Evolutionary conservation across 2,888 invertebrate genomes (phyloP).

Genomic region (Ametastegia equiseti): DNA sequence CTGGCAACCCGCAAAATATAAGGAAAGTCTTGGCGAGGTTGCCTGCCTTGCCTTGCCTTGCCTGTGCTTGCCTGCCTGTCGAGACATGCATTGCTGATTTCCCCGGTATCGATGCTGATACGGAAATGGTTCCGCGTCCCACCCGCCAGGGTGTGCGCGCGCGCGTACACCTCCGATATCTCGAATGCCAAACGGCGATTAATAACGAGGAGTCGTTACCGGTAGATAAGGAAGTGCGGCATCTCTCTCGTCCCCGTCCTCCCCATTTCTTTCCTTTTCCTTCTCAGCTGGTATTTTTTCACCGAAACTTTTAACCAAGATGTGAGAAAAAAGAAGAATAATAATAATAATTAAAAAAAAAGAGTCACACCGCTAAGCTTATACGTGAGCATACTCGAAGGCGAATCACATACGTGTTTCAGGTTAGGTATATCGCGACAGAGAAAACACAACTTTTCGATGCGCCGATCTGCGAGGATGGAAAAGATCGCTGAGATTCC

Average conservation of each 20-base stretch:
- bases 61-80: constrained; percentile 62
- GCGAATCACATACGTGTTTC: neutral
- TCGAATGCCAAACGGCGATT: constrained; percentile 67
- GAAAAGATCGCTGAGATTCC: neutral
- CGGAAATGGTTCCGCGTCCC: constrained; percentile 68
- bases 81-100: constrained; percentile 67
- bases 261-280: neutral
- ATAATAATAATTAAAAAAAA: neutral
- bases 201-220: constrained; percentile 73
- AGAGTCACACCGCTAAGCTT: neutral
- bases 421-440: neutral
- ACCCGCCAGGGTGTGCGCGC: constrained; percentile 47
- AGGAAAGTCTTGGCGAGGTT: constrained; percentile 5
- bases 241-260: constrained; percentile 55
- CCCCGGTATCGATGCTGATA: constrained; percentile 68
- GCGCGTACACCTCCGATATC: constrained; percentile 58
- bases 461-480: neutral
- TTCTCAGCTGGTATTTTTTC: neutral
- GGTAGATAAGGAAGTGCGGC: constrained; percentile 65
- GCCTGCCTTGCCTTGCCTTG: constrained; percentile 49
- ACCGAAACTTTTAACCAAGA: neutral
- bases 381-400: neutral
- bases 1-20: constrained; percentile 29
- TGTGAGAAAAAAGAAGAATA: neutral
- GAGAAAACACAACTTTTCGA: neutral